Conservation (phyloP, 2,888 invertebrate species). For the Erannis defoliaria region DNA sequence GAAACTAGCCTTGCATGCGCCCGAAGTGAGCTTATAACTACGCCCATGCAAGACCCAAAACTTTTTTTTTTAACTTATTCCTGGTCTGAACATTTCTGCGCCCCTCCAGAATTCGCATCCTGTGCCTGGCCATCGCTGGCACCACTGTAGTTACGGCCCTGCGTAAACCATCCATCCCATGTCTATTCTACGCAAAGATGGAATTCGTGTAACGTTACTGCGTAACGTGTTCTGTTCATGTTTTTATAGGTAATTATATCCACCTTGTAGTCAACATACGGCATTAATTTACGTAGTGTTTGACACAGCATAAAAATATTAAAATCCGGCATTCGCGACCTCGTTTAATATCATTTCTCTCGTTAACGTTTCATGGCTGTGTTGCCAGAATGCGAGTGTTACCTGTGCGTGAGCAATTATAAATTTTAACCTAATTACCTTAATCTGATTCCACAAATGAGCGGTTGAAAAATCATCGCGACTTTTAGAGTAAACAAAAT, state of each 20-base stretch:
- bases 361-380: constrained; percentile 66
- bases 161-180: no score
- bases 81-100: no score
- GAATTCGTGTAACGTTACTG: no score
- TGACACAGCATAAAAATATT: constrained; percentile 11
- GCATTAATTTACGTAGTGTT: neutral
- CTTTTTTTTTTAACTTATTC: no score
- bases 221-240: no score
- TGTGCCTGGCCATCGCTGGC: no score
- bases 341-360: constrained; percentile 62
- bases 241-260: neutral
- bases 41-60: no score
- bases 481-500: constrained; percentile 44
- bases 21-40: no score
- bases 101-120: no score
- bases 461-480: constrained; percentile 46
- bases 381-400: constrained; percentile 55
- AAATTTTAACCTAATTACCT: constrained; percentile 63
- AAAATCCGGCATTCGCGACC: constrained; percentile 51
- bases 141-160: no score
- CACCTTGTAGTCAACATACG: neutral
- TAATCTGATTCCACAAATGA: constrained; percentile 51
- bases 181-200: no score
- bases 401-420: constrained; percentile 62
- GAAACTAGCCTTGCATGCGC: no score